A percentile compares a stretch with the other conserved stretches of the same genome.
Conservation (phyloP, 2,888 invertebrate species). For the Sinotaia quadrata region DNA sequence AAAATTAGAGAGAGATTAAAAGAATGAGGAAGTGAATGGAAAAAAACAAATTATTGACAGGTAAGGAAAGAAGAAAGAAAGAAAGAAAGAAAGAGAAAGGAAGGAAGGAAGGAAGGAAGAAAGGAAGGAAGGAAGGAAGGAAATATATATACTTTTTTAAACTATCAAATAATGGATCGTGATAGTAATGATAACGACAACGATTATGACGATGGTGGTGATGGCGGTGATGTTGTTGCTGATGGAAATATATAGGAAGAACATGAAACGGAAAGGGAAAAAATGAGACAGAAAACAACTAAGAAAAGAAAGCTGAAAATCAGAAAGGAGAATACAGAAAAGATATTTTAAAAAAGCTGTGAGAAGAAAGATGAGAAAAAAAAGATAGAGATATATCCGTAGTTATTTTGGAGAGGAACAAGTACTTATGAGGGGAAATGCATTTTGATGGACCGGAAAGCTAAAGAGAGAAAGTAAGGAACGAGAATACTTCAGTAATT, state of each 20-base stretch:
- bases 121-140: neutral
- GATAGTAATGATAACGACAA: neutral
- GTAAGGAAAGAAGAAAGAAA: neutral
- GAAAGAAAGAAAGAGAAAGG: slow-evolving; percentile 3
- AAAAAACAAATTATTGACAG: neutral
- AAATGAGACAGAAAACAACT: no score
- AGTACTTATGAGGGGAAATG: no score
- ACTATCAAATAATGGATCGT: neutral
- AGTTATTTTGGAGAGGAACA: no score
- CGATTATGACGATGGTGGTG: neutral
- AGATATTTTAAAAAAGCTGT: no score
- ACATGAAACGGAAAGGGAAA: no score
- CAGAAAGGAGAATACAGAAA: no score
- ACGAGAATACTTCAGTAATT: no score
- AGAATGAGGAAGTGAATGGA: neutral
- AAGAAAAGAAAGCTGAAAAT: no score
- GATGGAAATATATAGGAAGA: neutral
- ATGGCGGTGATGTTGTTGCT: neutral
- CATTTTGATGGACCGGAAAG: no score
- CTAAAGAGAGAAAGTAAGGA: no score
- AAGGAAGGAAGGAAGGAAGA: neutral
- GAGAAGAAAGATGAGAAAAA: no score
- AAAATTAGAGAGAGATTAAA: slow-evolving; percentile 9
- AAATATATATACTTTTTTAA: neutral
- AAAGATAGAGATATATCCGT: no score